Percentiles rank a stretch among this genome's conserved stretches.
phyloP scores from a whole-genome alignment of 2,113 vertebrate genomes.

The Caranx melampygus region DNA sequence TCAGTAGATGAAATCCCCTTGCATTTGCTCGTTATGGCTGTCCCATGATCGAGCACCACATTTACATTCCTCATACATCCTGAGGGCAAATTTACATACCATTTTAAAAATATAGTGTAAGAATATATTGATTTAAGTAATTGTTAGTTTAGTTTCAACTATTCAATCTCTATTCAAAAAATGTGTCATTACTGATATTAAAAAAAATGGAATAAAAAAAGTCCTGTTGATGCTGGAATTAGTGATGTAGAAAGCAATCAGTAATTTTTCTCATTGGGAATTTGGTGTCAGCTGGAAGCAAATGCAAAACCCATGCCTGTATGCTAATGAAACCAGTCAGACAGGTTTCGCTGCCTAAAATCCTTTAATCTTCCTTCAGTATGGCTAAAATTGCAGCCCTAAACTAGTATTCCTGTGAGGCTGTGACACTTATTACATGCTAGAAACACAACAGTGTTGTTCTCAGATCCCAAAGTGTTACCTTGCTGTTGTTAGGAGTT shows the following conservation, averaged over 20 bases:
- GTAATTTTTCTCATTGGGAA: slow-evolving; percentile 21
- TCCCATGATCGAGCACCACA: slow-evolving; percentile 37
- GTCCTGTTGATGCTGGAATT: slow-evolving; percentile 43
- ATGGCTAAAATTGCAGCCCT: not conserved
- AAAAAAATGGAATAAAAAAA: too few relatives aligned
- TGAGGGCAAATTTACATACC: not conserved
- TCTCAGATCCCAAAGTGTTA: not conserved
- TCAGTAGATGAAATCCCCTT: slow-evolving; percentile 57
- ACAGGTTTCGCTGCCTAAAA: slow-evolving; percentile 41
- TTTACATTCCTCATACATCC: not conserved
- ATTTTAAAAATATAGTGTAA: not conserved
- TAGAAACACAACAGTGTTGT: not conserved
- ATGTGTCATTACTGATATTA: not conserved
- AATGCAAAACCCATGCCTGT: not conserved
- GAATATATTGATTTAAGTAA: not conserved
- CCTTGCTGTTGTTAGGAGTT: too few relatives aligned
- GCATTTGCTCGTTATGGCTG: slow-evolving; percentile 52
- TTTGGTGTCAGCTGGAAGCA: slow-evolving; percentile 32
- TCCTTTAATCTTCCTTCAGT: slow-evolving; percentile 28
- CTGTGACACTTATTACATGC: not conserved
- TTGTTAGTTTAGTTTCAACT: not conserved
- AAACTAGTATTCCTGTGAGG: not conserved
- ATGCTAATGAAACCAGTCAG: slow-evolving; percentile 39
- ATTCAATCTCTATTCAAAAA: not conserved
- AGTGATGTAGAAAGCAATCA: slow-evolving; percentile 33